Evolutionary conservation across 2,888 invertebrate genomes (phyloP).

Genomic region (Macrophya alboannulata): DNA sequence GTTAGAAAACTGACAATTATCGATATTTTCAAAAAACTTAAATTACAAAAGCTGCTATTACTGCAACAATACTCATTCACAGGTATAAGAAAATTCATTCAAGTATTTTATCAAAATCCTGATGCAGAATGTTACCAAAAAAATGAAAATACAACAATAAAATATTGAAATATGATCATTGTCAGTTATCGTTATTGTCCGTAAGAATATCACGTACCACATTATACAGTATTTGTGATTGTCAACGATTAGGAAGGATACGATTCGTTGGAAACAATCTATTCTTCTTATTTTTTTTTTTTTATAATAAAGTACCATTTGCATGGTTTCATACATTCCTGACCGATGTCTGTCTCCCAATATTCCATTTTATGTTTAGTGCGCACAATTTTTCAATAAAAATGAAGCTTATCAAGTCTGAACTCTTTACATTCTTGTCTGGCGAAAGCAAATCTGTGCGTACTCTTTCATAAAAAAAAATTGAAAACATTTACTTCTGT

Average conservation of each 20-base stretch:
- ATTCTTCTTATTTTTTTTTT: conserved; percentile 14
- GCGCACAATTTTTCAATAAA: neutral
- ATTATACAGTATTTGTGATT: conserved; percentile 16
- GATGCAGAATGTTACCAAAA: neutral
- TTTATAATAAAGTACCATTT: conserved; percentile 39
- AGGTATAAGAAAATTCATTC: neutral
- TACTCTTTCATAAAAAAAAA: neutral
- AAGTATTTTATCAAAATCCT: neutral
- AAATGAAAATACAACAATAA: neutral
- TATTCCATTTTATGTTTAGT: neutral
- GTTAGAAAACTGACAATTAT: conserved; percentile 23
- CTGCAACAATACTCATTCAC: neutral
- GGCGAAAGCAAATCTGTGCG: neutral
- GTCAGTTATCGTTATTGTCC: conserved; percentile 10
- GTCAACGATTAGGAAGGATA: neutral
- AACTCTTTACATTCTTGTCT: neutral
- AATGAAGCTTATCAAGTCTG: neutral
- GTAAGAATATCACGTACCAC: conserved; percentile 2
- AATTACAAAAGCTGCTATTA: neutral
- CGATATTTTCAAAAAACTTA: neutral
- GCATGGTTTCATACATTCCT: conserved; percentile 23
- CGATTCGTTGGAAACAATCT: neutral
- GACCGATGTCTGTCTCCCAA: neutral
- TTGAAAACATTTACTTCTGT: neutral
- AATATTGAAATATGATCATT: neutral